Base-by-base conservation (phyloP, 1,140 invertebrate genomes). In the Papilio helenus region DNA sequence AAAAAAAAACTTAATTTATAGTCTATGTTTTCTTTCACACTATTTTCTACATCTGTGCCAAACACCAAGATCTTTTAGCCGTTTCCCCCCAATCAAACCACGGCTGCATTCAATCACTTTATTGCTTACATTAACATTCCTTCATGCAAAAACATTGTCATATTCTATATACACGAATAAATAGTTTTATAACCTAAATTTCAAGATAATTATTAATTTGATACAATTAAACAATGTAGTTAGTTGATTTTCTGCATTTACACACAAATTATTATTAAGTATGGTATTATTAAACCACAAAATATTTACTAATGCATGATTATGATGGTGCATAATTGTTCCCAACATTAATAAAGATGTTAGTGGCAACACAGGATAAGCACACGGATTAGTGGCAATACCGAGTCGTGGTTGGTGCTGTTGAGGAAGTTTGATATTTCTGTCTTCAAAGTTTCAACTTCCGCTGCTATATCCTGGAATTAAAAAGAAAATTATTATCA, bases 331-430 rank as follows among this genome's bases (percentile, higher is more conserved):
- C n/a, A n/a, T n/a, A n/a, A n/a, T n/a, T n/a, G n/a, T n/a, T n/a
- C n/a, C n/a, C n/a, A n/a, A n/a, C n/a, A 61, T 26, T 12, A 10
- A 61, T 29, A 29, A 14, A 68, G 14, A 18, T 74, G 46, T 82
- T 80, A 79, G 72, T 79, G n/a, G 58, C 80, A 85, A 85, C 82
- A 82, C 80, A 79, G 82, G 12, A 68, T 14, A 68, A 34, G 61
- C 61, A 29, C 73, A 80, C 78, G 8, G 49, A 65, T 84, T 83
- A 83, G 42, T 79, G n/a, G 44, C 46, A 77, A 68, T 92, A 93
- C 92, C 91, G 92, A 93, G 78, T 93, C 92, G 76, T 92, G 86
- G 79, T 92, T 93, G 26, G 91, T 91, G 34, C 81, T 89, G 86
- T 87, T 89, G 55, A 93, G 79, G 29, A 92, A 92, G 65, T 89